Conservation (phyloP, 2,113 vertebrate species). For the Apteryx mantelli region DNA sequence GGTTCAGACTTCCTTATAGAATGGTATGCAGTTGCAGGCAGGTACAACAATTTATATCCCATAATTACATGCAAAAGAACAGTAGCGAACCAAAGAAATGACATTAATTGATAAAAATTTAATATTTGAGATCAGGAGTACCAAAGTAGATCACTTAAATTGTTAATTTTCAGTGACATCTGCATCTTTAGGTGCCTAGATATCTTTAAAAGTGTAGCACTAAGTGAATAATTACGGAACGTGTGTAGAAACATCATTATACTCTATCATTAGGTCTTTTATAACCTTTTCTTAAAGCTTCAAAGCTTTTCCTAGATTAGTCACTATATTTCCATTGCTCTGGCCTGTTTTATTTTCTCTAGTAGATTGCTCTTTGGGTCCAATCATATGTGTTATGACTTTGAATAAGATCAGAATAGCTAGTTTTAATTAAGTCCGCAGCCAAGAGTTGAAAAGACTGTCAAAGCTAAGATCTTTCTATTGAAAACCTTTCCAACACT, state of each 20-base stretch:
- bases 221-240: not conserved
- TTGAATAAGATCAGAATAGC: not conserved
- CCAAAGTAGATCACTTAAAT: not conserved
- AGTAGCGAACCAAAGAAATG: not conserved
- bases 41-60: not conserved
- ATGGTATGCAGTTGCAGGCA: not conserved
- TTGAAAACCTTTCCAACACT: not conserved
- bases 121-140: not conserved
- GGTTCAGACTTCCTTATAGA: not conserved
- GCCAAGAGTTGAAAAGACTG: not conserved
- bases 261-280: not conserved
- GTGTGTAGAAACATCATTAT: not conserved
- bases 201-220: not conserved
- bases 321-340: not conserved
- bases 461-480: not conserved
- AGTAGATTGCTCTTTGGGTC: not conserved
- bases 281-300: not conserved
- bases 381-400: not conserved
- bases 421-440: constrained; percentile 15
- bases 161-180: not conserved
- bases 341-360: not conserved
- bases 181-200: not conserved
- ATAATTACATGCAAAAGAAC: not conserved
- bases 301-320: not conserved
- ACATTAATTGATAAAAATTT: not conserved